Base-by-base conservation (phyloP, 1,140 invertebrate species). In the Drosophila auraria region DNA sequence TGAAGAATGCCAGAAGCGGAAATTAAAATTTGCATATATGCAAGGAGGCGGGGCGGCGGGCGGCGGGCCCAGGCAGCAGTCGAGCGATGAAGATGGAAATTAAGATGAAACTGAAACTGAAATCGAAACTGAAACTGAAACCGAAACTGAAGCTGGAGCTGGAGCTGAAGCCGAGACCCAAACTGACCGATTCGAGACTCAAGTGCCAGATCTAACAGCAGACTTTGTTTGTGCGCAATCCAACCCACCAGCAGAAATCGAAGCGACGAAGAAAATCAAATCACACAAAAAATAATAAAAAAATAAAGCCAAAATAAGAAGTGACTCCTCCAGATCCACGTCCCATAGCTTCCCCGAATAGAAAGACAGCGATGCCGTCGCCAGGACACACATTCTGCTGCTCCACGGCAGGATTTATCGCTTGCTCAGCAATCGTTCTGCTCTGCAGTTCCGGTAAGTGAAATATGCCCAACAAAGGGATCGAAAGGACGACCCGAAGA, bases 361-460 rank as follows among this genome's bases (percentile, higher is more conserved):
- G 20, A 44, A 36, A 50, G 30, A 44, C n/a, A 71, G 69, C 63
- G 61, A 89, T 89, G 86, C 78, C 86, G 62, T 51, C 79, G 86
- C 78, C 87, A 68, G 86, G 71, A 78, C 86, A 90, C 68, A 76
- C 86, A 73, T 77, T 90, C 62, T 86, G 75, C 82, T 86, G 78
- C 73, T 89, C 89, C 58, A 82, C 83, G 75, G 74, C 75, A 68
- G 87, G 91, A 87, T 91, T 92, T 92, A 92, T 92, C 82, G 91
- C 91, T 91, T 92, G 91, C 86, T 92, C 91, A 92, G 91, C 91
- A 92, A 92, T 92, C 87, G 91, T 92, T 92, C 91, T 92, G 91
- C 91, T 92, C 76, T 92, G 91, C 83, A 92, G 83, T 91, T 92
- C 91, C 91, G 91, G 91, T 92, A 92, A 92, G 91, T 92, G 91